These are phyloP conservation scores for Tachysurus vachellii DNA, from an alignment of 2,113 vertebrate genomes.

Conservation along the genomic window DNA sequence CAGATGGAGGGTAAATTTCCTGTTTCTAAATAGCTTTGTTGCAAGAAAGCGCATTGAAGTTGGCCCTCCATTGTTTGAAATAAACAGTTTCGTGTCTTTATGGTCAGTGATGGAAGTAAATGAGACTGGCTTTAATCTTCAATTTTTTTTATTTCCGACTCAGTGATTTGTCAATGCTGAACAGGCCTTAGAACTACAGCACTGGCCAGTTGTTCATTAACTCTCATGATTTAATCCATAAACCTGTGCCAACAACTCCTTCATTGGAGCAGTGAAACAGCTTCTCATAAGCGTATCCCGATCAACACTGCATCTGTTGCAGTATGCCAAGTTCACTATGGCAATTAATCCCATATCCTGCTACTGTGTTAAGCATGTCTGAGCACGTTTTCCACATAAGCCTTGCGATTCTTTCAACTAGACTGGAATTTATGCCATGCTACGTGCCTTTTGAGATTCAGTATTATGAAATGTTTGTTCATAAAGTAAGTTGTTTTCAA, in stretches of 20 bases:
- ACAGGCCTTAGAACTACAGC: not conserved
- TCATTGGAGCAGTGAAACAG: not conserved
- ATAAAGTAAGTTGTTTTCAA: not conserved
- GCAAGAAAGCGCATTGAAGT: not conserved
- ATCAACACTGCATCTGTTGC: not conserved
- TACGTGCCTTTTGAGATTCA: not conserved
- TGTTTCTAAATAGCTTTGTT: not conserved
- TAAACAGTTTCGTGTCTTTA: not conserved
- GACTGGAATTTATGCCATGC: not conserved
- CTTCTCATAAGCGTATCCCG: not conserved
- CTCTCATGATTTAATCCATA: not conserved
- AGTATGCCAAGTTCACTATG: not conserved
- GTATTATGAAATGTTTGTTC: not conserved
- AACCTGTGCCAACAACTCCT: not conserved
- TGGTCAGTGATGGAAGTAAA: not conserved
- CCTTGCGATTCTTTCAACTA: not conserved
- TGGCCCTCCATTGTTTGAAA: not conserved
- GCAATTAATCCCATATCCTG: not conserved
- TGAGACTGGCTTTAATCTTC: not conserved
- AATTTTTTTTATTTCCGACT: not conserved
- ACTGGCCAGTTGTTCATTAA: not conserved
- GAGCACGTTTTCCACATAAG: not conserved
- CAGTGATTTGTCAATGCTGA: not conserved
- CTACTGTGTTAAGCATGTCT: not conserved
- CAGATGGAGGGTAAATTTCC: constrained; percentile 12